Evolutionary conservation across 2,797 vertebrate species (phyloP).

Genomic region (Eleutherodactylus coqui): DNA sequence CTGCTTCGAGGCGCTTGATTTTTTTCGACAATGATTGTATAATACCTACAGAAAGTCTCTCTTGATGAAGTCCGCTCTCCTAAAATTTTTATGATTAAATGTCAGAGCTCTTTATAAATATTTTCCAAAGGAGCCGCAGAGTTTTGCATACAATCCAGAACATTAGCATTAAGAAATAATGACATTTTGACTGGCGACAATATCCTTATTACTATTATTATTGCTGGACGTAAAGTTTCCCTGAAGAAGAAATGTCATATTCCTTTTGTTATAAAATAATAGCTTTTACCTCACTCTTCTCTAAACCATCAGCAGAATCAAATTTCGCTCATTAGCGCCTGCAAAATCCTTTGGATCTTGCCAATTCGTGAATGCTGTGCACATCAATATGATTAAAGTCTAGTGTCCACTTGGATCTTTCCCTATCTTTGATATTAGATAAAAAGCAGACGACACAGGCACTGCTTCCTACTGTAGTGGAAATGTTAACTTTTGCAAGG

Average conservation of each 20-base stretch:
- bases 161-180: constrained; percentile 19
- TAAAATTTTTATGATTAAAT: neutral
- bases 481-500: constrained; percentile 41
- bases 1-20: no score
- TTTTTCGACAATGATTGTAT: no score
- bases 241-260: constrained; percentile 34
- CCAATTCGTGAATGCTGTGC: constrained; percentile 39
- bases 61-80: neutral
- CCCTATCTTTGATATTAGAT: constrained; percentile 52
- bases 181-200: constrained; percentile 25
- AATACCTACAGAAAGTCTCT: neutral
- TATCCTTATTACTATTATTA: constrained; percentile 36
- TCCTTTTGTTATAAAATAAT: constrained; percentile 34
- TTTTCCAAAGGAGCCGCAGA: neutral
- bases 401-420: constrained; percentile 58
- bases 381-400: constrained; percentile 58
- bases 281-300: constrained; percentile 17
- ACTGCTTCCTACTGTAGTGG: constrained; percentile 29
- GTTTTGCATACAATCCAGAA: neutral
- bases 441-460: constrained; percentile 31
- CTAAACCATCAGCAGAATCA: constrained; percentile 40
- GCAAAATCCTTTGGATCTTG: constrained; percentile 43
- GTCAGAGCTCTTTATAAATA: neutral
- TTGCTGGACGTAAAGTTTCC: constrained; percentile 25
- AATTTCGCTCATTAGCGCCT: constrained; percentile 53